phyloP scores from a whole-genome alignment of 2,888 invertebrate species.

The Cheilosia pagana region DNA sequence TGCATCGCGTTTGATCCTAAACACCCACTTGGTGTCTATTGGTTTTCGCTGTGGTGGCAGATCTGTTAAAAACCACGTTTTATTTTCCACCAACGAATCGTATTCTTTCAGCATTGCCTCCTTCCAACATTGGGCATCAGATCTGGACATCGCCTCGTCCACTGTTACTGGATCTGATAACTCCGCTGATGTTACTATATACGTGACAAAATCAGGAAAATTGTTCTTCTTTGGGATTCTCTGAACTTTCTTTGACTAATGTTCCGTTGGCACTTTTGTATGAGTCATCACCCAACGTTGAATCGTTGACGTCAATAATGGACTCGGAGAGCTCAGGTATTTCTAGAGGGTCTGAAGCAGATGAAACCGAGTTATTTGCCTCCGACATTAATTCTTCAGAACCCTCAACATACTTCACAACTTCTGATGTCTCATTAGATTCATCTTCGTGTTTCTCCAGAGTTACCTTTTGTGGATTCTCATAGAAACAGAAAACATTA shows the following conservation, averaged over 20 bases:
- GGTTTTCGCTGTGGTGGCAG: no score
- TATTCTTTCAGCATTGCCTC: no score
- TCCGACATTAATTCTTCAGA: not conserved
- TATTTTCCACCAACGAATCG: no score
- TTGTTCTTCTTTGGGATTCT: not conserved
- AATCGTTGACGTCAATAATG: not conserved
- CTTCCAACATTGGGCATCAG: no score
- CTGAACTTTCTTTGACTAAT: not conserved
- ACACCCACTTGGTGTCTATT: no score
- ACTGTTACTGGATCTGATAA: conserved; percentile 3
- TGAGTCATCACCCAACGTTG: not conserved
- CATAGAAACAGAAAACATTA: not conserved
- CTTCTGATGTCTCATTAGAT: no score
- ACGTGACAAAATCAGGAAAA: not conserved
- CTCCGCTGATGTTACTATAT: not conserved
- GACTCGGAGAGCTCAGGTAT: not conserved
- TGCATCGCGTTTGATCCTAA: no score
- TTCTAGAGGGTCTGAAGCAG: not conserved
- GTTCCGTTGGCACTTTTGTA: not conserved
- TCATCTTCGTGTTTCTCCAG: no score
- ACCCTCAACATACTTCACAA: no score
- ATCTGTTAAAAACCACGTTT: no score
- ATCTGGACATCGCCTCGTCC: no score
- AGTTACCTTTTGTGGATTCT: not conserved
- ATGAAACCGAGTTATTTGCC: no score